Conservation (phyloP, 2,888 invertebrate species). For the Copidosoma aretas region DNA sequence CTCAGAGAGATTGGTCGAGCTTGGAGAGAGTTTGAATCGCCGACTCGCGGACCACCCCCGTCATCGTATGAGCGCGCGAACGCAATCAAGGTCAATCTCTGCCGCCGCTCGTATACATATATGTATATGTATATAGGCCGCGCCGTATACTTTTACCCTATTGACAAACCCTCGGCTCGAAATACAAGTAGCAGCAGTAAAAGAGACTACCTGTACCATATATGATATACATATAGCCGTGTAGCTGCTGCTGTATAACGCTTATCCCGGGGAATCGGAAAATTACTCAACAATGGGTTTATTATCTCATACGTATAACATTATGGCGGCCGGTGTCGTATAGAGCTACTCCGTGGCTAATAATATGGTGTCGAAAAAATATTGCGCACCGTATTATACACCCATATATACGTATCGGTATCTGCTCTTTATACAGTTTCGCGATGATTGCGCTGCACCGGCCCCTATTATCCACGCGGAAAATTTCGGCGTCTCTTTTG, state of each 20-base stretch:
- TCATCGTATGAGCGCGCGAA: neutral
- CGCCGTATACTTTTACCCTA: conserved; percentile 31
- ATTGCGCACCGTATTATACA: too few species aligned
- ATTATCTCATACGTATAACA: conserved; percentile 24
- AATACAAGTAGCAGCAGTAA: neutral
- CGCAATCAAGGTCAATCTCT: conserved; percentile 34
- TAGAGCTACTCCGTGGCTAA: neutral
- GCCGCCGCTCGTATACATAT: neutral
- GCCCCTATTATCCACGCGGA: too few species aligned
- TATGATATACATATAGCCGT: neutral
- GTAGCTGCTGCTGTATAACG: neutral
- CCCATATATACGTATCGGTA: too few species aligned
- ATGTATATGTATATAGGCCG: conserved; percentile 13
- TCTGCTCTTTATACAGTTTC: too few species aligned
- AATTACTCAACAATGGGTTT: conserved; percentile 37
- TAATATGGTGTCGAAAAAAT: conserved; percentile 24
- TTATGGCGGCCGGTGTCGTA: neutral
- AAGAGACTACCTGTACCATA: too few species aligned
- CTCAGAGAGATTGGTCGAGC: too few species aligned
- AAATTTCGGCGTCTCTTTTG: too few species aligned
- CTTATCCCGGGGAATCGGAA: conserved; percentile 36
- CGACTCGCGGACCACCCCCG: neutral
- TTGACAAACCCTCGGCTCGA: conserved; percentile 31
- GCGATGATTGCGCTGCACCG: too few species aligned
- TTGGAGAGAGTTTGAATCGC: neutral